phyloP scores from a whole-genome alignment of 2,797 vertebrate species.

The Peromyscus eremicus region DNA sequence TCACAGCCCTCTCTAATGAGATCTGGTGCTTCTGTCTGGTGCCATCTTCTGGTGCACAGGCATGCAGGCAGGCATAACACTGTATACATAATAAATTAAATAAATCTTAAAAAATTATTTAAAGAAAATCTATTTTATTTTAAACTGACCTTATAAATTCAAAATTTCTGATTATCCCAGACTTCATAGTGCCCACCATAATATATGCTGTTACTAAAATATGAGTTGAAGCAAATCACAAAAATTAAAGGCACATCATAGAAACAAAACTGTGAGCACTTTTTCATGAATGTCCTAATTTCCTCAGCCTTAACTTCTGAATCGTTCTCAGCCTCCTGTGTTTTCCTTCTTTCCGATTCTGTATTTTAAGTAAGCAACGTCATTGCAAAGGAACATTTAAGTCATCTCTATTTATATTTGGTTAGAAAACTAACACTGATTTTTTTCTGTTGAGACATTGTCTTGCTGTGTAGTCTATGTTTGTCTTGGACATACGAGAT shows the following conservation, averaged over 20 bases:
- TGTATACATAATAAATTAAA: neutral
- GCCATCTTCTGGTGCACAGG: neutral
- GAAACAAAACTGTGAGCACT: slow-evolving; percentile 43
- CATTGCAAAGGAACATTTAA: slow-evolving; percentile 63
- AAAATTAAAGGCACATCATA: slow-evolving; percentile 43
- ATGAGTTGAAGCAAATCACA: slow-evolving; percentile 57
- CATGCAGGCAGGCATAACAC: neutral
- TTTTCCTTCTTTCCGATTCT: slow-evolving; percentile 60
- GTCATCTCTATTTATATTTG: slow-evolving; percentile 68
- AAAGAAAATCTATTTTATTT: slow-evolving; percentile 61
- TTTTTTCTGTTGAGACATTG: slow-evolving; percentile 4
- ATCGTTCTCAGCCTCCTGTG: slow-evolving; percentile 23
- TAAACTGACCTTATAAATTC: slow-evolving; percentile 7
- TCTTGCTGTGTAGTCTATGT: neutral
- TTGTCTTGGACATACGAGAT: neutral
- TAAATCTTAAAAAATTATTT: slow-evolving; percentile 5
- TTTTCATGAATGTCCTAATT: slow-evolving; percentile 51
- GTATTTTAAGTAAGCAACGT: slow-evolving; percentile 59
- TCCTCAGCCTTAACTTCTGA: slow-evolving; percentile 51
- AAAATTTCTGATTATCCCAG: slow-evolving; percentile 20
- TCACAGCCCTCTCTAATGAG: neutral
- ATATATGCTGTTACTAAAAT: slow-evolving; percentile 41
- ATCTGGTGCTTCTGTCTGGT: neutral
- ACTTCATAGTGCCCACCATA: neutral
- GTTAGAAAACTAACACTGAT: slow-evolving; percentile 46